Conservation (phyloP, 53 echinoderm and acorn worm species). For the Patiria pectinifera region DNA sequence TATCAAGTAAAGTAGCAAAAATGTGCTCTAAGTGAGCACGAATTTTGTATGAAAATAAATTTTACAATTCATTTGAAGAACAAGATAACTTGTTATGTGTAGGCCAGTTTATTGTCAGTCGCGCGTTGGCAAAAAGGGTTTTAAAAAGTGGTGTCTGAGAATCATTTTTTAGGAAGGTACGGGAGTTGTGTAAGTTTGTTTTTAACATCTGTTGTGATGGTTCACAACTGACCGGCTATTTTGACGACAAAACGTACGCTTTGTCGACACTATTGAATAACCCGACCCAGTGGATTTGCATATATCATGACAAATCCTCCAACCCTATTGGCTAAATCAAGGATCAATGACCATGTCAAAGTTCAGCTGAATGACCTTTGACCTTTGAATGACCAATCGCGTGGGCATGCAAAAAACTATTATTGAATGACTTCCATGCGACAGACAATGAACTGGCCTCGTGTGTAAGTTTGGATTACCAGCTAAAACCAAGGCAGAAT, state of each 20-base stretch:
- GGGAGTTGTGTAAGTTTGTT: neutral
- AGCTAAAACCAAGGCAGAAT: neutral
- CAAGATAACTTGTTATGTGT: neutral
- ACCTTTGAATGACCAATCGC: neutral
- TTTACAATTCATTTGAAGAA: neutral
- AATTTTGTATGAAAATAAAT: neutral
- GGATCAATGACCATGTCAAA: neutral
- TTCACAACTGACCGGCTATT: neutral
- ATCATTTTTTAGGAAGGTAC: neutral
- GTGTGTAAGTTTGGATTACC: neutral
- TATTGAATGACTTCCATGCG: neutral
- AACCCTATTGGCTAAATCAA: neutral
- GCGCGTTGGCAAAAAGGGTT: neutral
- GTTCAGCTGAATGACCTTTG: conserved; percentile 12
- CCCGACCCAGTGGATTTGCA: neutral
- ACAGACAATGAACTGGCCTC: conserved; percentile 3
- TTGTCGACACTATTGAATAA: neutral
- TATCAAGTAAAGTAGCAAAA: neutral
- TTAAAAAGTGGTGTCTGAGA: neutral
- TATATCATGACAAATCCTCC: neutral
- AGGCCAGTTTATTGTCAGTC: conserved; percentile 13
- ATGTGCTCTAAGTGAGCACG: neutral
- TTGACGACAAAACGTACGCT: neutral
- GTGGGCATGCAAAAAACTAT: too few species aligned
- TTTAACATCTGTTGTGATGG: neutral